Base-by-base conservation (phyloP, 2,797 vertebrate species). In the Pangasius mekongensis region DNA sequence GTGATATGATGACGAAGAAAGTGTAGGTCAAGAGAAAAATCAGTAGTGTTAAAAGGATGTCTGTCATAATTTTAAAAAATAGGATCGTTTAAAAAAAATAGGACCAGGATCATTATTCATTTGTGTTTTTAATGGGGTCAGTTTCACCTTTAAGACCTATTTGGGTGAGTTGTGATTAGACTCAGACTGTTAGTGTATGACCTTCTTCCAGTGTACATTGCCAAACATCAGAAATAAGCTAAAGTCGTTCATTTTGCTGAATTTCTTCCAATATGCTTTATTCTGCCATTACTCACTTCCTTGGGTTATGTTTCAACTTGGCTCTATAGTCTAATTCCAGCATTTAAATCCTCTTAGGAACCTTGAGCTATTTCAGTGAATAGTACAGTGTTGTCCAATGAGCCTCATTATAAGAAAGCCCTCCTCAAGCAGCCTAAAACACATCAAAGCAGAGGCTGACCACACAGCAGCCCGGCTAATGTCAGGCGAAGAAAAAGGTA, bases 291-390 rank as follows among this genome's bases (percentile, higher is more conserved):
- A 69, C 3, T 84, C 47, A 49, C 56, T 33, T 88, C 84, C 83
- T 49, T 66, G 30, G 83, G 71, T 64, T 71, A n/a, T 92, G 89
- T 88, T 91, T 89, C 92, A 95, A 94, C 95, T 91, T 91, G 95
- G 94, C 1, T 91, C 93, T 92, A 93, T 94, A 95, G 91, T 93
- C 94, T 98, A 97, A 97, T 97, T 97, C 97, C 95, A 94, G 94
- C 93, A 93, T 69, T 90, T 80, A 95, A 99, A 99, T 99, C 98
- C 97, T 98, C 97, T 99, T 99, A 99, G 91, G 93, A 95, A 92
- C 90, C 93, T 91, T 92, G 94, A 95, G 97, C 97, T 98, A 98
- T 97, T 98, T 98, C 94, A 97, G 97, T 95, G 94, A 94, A 91
- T 92, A 94, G 94, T 94, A 95, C 95, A 94, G 92, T 93, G 95